A percentile compares a stretch with the other conserved stretches of the same genome.
Evolutionary conservation across 1,140 invertebrate species (phyloP).

Genomic region (Pogonomyrmex barbatus): DNA sequence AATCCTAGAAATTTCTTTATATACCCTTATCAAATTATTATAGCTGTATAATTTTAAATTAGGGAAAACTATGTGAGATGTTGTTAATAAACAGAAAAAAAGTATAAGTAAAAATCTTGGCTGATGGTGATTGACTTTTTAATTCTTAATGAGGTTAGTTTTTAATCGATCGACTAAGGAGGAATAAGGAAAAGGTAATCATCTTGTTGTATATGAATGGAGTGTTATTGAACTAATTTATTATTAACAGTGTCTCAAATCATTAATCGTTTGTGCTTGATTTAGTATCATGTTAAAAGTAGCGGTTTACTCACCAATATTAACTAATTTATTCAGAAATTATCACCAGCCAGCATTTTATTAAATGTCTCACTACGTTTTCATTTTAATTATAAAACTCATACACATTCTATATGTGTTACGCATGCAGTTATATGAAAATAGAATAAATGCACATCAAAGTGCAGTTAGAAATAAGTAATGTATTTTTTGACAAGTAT

Average conservation of each 20-base stretch:
- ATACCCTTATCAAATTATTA: slow-evolving; percentile 65
- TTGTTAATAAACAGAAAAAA: slow-evolving; percentile 81
- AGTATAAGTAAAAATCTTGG: slow-evolving; percentile 76
- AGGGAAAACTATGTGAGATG: slow-evolving; percentile 81
- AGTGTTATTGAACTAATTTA: slow-evolving; percentile 81
- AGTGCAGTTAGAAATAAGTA: not conserved
- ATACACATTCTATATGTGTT: not conserved
- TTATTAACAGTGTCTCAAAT: slow-evolving; percentile 76
- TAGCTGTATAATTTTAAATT: slow-evolving; percentile 74
- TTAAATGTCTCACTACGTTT: slow-evolving; percentile 75
- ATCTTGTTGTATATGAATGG: slow-evolving; percentile 80
- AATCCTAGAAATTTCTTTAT: slow-evolving; percentile 37
- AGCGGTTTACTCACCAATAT: slow-evolving; percentile 66
- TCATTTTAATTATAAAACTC: slow-evolving; percentile 47
- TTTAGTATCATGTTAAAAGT: slow-evolving; percentile 75
- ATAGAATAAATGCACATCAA: not conserved
- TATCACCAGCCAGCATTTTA: slow-evolving; percentile 84
- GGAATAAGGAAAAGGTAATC: slow-evolving; percentile 79
- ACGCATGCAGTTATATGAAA: not conserved
- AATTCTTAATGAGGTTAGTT: slow-evolving; percentile 72
- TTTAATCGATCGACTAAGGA: slow-evolving; percentile 73
- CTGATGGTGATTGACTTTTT: slow-evolving; percentile 78
- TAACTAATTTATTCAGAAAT: slow-evolving; percentile 71
- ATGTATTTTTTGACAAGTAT: not conserved
- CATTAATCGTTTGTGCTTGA: slow-evolving; percentile 78